These are phyloP conservation scores for Phyllopteryx taeniolatus DNA, from an alignment of 2,113 vertebrate species.

Conservation along the genomic window DNA sequence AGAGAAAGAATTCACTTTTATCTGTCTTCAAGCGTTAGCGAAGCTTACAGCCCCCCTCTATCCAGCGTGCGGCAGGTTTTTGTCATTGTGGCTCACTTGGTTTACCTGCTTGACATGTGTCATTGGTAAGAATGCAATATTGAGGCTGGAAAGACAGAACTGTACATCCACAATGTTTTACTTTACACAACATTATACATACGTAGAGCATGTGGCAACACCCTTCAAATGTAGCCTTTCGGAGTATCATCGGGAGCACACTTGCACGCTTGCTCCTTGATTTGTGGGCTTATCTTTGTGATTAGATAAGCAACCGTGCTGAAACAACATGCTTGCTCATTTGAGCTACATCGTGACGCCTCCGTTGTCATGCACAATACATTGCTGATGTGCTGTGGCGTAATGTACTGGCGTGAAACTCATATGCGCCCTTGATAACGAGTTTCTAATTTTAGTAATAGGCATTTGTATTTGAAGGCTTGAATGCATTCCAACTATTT, in stretches of 20 bases:
- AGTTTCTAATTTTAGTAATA: slow-evolving; percentile 44
- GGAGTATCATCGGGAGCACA: slow-evolving; percentile 3
- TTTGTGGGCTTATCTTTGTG: slow-evolving; percentile 31
- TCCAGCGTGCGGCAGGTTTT: slow-evolving; percentile 32
- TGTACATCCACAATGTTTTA: neutral
- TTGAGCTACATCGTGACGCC: slow-evolving; percentile 48
- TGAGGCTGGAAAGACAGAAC: neutral
- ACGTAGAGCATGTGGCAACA: neutral
- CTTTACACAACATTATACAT: neutral
- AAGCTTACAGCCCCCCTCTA: slow-evolving; percentile 51
- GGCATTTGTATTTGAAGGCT: neutral
- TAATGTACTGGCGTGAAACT: slow-evolving; percentile 50
- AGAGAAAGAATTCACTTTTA: slow-evolving; percentile 56
- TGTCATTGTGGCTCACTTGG: slow-evolving; percentile 44
- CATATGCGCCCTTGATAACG: slow-evolving; percentile 51
- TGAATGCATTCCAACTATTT: neutral
- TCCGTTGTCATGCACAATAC: slow-evolving; percentile 41
- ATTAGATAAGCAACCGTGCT: slow-evolving; percentile 54
- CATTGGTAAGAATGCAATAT: neutral
- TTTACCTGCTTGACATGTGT: slow-evolving; percentile 32
- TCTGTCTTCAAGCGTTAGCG: slow-evolving; percentile 53
- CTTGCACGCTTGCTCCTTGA: slow-evolving; percentile 21
- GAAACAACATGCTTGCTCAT: slow-evolving; percentile 51
- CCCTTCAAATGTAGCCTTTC: slow-evolving; percentile 1
- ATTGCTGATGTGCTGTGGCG: slow-evolving; percentile 40